Base-by-base conservation (phyloP, 2,797 vertebrate species). In the Mus minutoides region DNA sequence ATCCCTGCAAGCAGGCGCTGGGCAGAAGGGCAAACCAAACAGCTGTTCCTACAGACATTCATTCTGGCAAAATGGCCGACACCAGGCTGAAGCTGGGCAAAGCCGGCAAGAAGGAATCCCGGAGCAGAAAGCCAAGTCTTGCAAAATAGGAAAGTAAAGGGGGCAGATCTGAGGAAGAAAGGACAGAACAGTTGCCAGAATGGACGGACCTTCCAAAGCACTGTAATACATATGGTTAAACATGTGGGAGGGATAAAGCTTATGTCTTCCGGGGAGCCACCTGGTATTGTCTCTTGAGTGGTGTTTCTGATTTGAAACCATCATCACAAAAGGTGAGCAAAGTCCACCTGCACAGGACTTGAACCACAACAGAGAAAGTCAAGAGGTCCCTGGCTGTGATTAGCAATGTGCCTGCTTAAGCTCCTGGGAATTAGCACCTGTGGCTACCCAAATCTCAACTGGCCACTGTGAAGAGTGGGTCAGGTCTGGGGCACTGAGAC, bases 361-460 rank as follows among this genome's bases (percentile, higher is more conserved):
- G 10, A 0, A 43, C 54, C 73, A 56, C n/a, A 7, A 1, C 0
- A 67, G 80, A 77, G 62, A 58, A 89, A 73, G 58, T 13, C 22
- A 9, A 58, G 37, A 43, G 54, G 52, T 31, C 26, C 54, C 7
- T 12, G 3, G 22, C 7, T 46, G 5, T 2, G 0, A 4, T 37
- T 17, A 31, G 40, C 7, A 26, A 43, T 37, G 31, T 95, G 84
- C 79, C 69, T 79, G 88, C 73, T 67, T 93, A 90, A 91, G 62
- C 43, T 2, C 94, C 52, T 94, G 90, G 95, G 90, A 96, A 91
- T 91, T 94, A 97, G 90, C 17, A 26, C 8, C 31, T 87, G 85
- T n/a, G 40, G 69, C 71, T 97, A 95, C 97, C 97, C 96, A 97
- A 97, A 97, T 54, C 73, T 97, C 91, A 26, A 92, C 78, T 71